Evolutionary conservation across 2,888 invertebrate species (phyloP).

Genomic region (Drosophila birchii): DNA sequence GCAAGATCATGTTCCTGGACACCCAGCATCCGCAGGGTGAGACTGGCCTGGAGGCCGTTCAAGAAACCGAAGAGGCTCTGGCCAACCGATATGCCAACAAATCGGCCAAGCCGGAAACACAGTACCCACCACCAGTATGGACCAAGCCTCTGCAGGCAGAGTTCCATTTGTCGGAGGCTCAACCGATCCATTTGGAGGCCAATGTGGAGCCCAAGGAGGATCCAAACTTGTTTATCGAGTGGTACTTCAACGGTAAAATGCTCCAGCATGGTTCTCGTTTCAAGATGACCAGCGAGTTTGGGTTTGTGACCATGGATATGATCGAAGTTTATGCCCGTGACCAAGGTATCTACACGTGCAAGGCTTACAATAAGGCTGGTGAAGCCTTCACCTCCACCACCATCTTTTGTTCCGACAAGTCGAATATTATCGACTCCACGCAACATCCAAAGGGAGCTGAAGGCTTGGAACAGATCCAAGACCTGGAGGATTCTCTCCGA

Average conservation of each 20-base stretch:
- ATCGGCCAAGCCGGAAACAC: slow-evolving; percentile 89
- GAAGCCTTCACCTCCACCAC: slow-evolving; percentile 97
- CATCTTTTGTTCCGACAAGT: slow-evolving; percentile 92
- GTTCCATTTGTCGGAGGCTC: slow-evolving; percentile 92
- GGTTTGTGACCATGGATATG: slow-evolving; percentile 97
- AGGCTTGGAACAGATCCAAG: slow-evolving; percentile 95
- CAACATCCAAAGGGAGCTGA: slow-evolving; percentile 98
- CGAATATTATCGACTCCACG: slow-evolving; percentile 93
- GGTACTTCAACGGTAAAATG: slow-evolving; percentile 96
- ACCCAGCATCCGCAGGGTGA: slow-evolving; percentile 98
- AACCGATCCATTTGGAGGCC: slow-evolving; percentile 95
- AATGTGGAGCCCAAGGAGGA: slow-evolving; percentile 97
- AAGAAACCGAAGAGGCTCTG: slow-evolving; percentile 94
- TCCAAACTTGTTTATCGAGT: slow-evolving; percentile 95
- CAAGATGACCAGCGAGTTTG: slow-evolving; percentile 97
- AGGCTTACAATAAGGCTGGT: slow-evolving; percentile 94
- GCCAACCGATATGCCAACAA: slow-evolving; percentile 90
- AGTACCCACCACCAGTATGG: slow-evolving; percentile 94
- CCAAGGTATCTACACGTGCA: slow-evolving; percentile 96
- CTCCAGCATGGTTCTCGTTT: slow-evolving; percentile 95
- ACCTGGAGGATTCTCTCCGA: slow-evolving; percentile 93
- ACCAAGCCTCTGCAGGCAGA: slow-evolving; percentile 92
- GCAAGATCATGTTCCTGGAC: slow-evolving; percentile 92
- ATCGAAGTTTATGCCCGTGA: slow-evolving; percentile 96
- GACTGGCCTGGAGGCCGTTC: slow-evolving; percentile 94